Evolutionary conservation across 2,797 vertebrate genomes (phyloP), one percentile per base, ranked within the genome.

Genomic region (Urophycis tenuis): DNA sequence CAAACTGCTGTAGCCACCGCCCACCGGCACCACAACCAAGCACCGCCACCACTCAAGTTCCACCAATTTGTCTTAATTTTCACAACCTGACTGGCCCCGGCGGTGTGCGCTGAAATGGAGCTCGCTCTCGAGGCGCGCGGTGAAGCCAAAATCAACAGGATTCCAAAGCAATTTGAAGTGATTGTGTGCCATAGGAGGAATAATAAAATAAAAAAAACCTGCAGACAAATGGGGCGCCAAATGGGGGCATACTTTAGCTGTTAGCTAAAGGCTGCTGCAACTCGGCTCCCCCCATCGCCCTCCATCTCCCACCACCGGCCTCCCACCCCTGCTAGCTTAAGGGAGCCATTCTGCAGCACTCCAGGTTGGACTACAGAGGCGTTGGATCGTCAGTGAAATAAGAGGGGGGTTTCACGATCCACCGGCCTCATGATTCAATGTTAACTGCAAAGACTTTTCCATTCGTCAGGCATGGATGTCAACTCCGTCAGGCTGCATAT

Each of bases 181-280:
- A 74, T 5, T 67, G 70, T 30, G 81, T 70, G 86, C 82, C 86
- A 86, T 81, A 75, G 85, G 79, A 81, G 82, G 87, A 92, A 89
- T n/a, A n/a, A n/a, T n/a, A n/a, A n/a, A n/a, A n/a, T n/a, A n/a
- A 85, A 79, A 89, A 89, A 85, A 81, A 88, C 84, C 80, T 83
- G 74, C 82, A 77, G 79, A 86, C 84, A 84, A 86, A 80, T 34
- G 71, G 69, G 71, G 67, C 74, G 85, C 82, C 83, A 80, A 41
- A 60, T 86, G 76, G 80, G 85, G 81, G 78, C 75, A 84, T 81
- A 71, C 74, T 82, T 84, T 0, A 70, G 53, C 71, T 80, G 81
- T 87, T 76, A 85, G 84, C 85, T 85, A 83, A 87, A 83, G 74
- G 35, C 78, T 77, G 69, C 10, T 29, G n/a, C 53, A 9, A 5